Base-by-base conservation (phyloP, 2,888 invertebrate species). In the Apamea anceps region DNA sequence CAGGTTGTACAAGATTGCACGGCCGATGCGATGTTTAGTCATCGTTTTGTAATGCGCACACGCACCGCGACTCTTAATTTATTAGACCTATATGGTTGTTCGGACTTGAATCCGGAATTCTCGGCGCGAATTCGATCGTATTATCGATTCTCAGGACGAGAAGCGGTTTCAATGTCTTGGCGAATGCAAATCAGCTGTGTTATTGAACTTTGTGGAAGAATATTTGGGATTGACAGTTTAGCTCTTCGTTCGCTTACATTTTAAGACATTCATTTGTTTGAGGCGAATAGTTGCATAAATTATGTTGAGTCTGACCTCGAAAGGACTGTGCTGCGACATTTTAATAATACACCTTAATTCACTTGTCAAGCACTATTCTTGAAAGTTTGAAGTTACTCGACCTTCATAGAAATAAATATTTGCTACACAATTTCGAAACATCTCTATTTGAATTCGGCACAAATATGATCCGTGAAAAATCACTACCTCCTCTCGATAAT, bases 1-100 rank as follows among this genome's bases (percentile, higher is more conserved):
- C 87, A 84, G 80, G 85, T 90, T 91, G 90, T 92, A 87, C 90
- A 87, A 93, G 89, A 91, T 91, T 89, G 88, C 88, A 87, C 87
- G 88, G 87, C 70, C 87, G 80, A 80, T 89, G 91, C 87, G 81
- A 78, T 89, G 92, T 93, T 95, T 95, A 96, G 95, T 96, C 96
- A 96, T 94, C 95, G 91, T 93, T 94, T 95, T 94, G 94, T 93
- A 93, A 95, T 95, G 95, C 94, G 94, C 91, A 90, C 92, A 92
- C 95, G 95, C 93, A 94, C 90, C 87, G 90, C 91, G 90, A 90
- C 90, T 91, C 89, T 92, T 93, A 94, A 95, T 94, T 94, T 93
- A 94, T 93, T 91, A 91, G 90, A 91, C 90, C 90, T 92, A 89
- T 92, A 88, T 88, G 88, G 90, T 72, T 81, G 89, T 88, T 90